Evolutionary conservation across 2,888 invertebrate species (phyloP), one percentile per base, ranked within the genome.

Genomic region (Plagodis pulveraria): DNA sequence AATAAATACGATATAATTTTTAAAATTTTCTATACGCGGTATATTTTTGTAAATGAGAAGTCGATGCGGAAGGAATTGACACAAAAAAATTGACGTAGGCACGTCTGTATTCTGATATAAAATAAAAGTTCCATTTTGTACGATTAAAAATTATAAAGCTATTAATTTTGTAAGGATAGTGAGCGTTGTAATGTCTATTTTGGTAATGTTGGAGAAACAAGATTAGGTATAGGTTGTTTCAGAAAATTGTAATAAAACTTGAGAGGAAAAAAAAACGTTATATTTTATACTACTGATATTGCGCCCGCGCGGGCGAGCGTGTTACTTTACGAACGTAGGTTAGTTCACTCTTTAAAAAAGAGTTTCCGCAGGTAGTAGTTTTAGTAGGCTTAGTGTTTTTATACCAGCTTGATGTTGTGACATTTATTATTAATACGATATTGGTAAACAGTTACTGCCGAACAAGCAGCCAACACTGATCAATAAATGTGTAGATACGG

Each of bases 391-490:
- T 93, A 93, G 91, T 91, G 92, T 91, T 93, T 93, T 93, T 93
- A 93, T 93, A 93, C 93, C 83, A 87, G 93, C 93, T 93, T 93
- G 90, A 92, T 93, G 93, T 93, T 93, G 93, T 93, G 92, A 92
- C 87, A 88, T 89, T 89, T 89, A 86, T 86, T 83, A 85, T 85
- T 86, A 87, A 84, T 87, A 88, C 85, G 81, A 87, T 86, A 88
- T 80, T 74, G 81, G 81, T 82, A 78, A 76, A 80, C 84, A 83
- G 80, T 83, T 22, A 80, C 76, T 83, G 83, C 83, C 80, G 84
- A 84, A 85, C 83, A 81, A 79, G 86, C 85, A 84, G 86, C 81
- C 83, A 83, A 85, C 87, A 85, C 83, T 77, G 84, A 86, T 87
- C 86, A 78, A 87, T 84, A 88, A 84, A 89, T 90, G 92, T 91